These are phyloP conservation scores for Mastomys natalensis DNA, from an alignment of 2,113 vertebrate genomes.

Conservation along the genomic window DNA sequence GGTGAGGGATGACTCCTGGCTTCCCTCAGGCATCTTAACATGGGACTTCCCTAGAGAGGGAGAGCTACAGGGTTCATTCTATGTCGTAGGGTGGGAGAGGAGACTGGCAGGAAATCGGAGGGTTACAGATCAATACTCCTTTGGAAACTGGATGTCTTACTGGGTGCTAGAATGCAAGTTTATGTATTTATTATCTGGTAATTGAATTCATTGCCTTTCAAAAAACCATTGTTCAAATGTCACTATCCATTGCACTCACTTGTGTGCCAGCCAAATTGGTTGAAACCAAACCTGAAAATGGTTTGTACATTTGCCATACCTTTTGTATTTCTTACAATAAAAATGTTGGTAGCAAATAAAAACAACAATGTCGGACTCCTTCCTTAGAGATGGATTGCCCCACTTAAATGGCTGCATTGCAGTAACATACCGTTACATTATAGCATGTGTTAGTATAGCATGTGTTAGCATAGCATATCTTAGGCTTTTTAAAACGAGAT, in stretches of 20 bases:
- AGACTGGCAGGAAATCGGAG: slow-evolving; percentile 75
- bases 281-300: slow-evolving; percentile 75
- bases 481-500: slow-evolving; percentile 64
- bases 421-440: slow-evolving; percentile 67
- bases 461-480: no score
- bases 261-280: slow-evolving; percentile 79
- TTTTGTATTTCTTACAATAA: slow-evolving; percentile 82
- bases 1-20: slow-evolving; percentile 40
- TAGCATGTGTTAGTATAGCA: slow-evolving; percentile 61
- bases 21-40: slow-evolving; percentile 52
- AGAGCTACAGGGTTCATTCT: slow-evolving; percentile 61
- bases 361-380: slow-evolving; percentile 72
- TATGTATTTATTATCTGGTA: slow-evolving; percentile 87
- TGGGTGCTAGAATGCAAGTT: slow-evolving; percentile 88
- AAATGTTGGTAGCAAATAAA: slow-evolving; percentile 79
- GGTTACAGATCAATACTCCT: slow-evolving; percentile 82
- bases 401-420: slow-evolving; percentile 78
- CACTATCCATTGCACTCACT: slow-evolving; percentile 80
- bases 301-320: slow-evolving; percentile 83
- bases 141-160: slow-evolving; percentile 87
- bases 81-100: background rate
- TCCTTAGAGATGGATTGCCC: slow-evolving; percentile 71
- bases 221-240: slow-evolving; percentile 82
- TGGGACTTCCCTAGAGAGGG: slow-evolving; percentile 65
- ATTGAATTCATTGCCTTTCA: slow-evolving; percentile 81